Evolutionary conservation across 2,888 invertebrate genomes (phyloP).

Genomic region (Falcaria lacertinaria): DNA sequence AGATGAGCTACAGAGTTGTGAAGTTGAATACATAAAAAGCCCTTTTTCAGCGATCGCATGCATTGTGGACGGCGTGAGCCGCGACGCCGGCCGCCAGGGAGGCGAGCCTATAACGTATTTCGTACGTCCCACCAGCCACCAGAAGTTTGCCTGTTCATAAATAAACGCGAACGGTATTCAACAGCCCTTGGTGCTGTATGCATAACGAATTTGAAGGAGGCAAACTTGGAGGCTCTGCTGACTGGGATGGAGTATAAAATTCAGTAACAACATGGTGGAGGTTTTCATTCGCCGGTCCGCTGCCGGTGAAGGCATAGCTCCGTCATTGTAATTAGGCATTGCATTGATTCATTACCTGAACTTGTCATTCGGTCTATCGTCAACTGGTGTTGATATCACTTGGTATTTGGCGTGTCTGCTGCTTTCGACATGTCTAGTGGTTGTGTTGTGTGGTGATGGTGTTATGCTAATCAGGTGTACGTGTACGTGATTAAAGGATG

Average conservation of each 20-base stretch:
- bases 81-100: constrained; percentile 42
- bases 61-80: constrained; percentile 60
- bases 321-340: constrained; percentile 61
- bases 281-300: constrained; percentile 77
- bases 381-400: background rate
- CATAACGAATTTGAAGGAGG: constrained; percentile 81
- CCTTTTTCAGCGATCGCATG: constrained; percentile 81
- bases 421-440: constrained; percentile 13
- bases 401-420: constrained; percentile 8
- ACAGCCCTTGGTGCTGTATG: constrained; percentile 82
- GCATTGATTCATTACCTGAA: constrained; percentile 31
- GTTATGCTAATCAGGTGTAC: constrained; percentile 45
- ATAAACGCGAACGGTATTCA: constrained; percentile 81
- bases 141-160: constrained; percentile 81
- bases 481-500: constrained; percentile 27
- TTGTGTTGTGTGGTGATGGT: constrained; percentile 22
- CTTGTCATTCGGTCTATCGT: background rate
- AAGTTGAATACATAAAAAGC: constrained; percentile 85
- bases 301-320: constrained; percentile 76
- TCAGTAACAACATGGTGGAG: constrained; percentile 79
- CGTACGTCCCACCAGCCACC: constrained; percentile 75
- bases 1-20: constrained; percentile 86
- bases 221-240: constrained; percentile 80
- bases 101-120: constrained; percentile 72
- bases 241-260: constrained; percentile 80